phyloP scores from a whole-genome alignment of 2,113 vertebrate genomes.

The Dicerorhinus sumatrensis region DNA sequence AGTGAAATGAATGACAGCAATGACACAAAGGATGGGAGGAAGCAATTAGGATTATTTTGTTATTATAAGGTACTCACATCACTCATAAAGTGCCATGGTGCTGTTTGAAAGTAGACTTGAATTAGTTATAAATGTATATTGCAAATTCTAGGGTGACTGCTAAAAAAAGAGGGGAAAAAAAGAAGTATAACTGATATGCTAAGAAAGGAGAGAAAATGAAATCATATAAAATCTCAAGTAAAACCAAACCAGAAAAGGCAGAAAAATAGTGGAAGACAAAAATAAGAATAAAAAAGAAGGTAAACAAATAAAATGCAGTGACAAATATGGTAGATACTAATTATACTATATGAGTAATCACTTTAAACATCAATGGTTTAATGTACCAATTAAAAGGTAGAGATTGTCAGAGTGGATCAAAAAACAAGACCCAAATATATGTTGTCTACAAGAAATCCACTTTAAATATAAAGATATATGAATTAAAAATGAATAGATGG shows the following conservation, averaged over 20 bases:
- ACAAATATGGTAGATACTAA: not conserved
- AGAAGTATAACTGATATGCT: not conserved
- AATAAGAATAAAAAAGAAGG: not conserved
- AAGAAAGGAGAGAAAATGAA: not conserved
- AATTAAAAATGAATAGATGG: not conserved
- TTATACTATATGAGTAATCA: not conserved
- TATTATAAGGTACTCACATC: not conserved
- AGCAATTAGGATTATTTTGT: not conserved
- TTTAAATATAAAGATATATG: not conserved
- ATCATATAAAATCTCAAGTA: not conserved
- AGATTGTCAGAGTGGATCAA: not conserved
- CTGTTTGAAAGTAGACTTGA: not conserved
- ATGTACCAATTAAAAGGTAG: not conserved
- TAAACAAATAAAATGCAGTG: not conserved
- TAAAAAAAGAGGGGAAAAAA: not conserved
- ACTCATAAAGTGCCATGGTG: not conserved
- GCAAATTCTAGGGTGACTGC: not conserved
- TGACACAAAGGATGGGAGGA: not conserved
- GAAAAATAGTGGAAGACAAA: not conserved
- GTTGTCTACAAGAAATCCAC: not conserved
- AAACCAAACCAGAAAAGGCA: not conserved
- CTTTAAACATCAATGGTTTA: not conserved
- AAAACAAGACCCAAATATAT: not conserved
- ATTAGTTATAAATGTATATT: not conserved
- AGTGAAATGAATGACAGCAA: not conserved